A percentile compares a stretch with the other conserved stretches of the same genome.
phyloP scores from a whole-genome alignment of 1,140 invertebrate genomes.

The Drosophila pandora region DNA sequence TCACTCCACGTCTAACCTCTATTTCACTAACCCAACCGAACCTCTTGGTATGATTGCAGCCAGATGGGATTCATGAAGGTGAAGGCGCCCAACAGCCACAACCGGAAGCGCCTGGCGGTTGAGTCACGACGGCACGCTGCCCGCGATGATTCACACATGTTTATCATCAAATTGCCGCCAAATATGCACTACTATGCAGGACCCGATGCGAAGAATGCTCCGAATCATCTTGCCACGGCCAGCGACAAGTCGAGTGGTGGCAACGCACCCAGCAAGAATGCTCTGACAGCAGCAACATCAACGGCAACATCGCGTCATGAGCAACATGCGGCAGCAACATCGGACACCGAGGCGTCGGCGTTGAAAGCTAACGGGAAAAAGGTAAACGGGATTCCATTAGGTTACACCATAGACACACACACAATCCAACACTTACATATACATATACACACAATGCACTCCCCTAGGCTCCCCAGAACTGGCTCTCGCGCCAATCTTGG shows the following conservation, averaged over 20 bases:
- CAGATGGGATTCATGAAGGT: slow-evolving; percentile 86
- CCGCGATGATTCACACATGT: slow-evolving; percentile 91
- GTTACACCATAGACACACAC: slow-evolving; percentile 64
- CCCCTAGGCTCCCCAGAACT: slow-evolving; percentile 45
- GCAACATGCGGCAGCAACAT: slow-evolving; percentile 21
- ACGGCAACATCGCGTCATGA: slow-evolving; percentile 25
- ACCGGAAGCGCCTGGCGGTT: slow-evolving; percentile 89
- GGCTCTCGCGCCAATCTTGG: slow-evolving; percentile 33
- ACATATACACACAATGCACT: slow-evolving; percentile 30
- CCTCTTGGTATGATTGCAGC: slow-evolving; percentile 48
- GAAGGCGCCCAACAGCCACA: slow-evolving; percentile 86
- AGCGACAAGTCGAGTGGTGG: slow-evolving; percentile 23
- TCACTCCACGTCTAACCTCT: slow-evolving; percentile 11
- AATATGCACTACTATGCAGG: slow-evolving; percentile 91
- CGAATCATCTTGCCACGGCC: slow-evolving; percentile 24
- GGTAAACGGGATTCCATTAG: slow-evolving; percentile 83
- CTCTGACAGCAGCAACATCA: slow-evolving; percentile 20
- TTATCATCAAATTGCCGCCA: slow-evolving; percentile 91
- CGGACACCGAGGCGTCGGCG: slow-evolving; percentile 62
- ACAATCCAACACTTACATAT: slow-evolving; percentile 27
- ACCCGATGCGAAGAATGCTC: slow-evolving; percentile 82
- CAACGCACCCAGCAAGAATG: slow-evolving; percentile 29
- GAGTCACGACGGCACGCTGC: slow-evolving; percentile 87
- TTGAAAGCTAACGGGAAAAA: slow-evolving; percentile 83
- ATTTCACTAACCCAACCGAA: not conserved